A percentile compares a stretch with the other conserved stretches of the same genome.
These are phyloP conservation scores for Pangasius macronema DNA, from an alignment of 2,797 vertebrate genomes.

Conservation along the genomic window DNA sequence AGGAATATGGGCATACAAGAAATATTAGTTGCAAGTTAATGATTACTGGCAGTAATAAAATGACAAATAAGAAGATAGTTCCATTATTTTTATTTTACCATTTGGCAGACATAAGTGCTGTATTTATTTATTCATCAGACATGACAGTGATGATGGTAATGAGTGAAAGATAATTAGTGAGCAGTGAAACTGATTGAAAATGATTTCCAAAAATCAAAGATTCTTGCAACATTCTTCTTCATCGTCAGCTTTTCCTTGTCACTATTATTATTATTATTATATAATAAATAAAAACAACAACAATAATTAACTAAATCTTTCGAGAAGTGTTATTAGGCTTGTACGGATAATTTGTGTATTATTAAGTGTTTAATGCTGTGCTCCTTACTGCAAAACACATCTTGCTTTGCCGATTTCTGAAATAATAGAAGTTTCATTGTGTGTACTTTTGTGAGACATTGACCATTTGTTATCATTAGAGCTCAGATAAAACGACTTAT, in stretches of 20 bases:
- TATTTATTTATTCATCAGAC: neutral
- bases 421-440: slow-evolving; percentile 27
- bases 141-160: neutral
- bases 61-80: neutral
- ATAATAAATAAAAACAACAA: no score
- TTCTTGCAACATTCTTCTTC: neutral
- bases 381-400: neutral
- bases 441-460: neutral
- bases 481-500: neutral
- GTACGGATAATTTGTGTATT: no score
- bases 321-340: no score
- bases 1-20: neutral
- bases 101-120: neutral
- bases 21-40: neutral
- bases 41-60: neutral
- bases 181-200: neutral
- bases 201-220: neutral
- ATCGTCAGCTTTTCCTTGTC: no score
- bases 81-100: neutral
- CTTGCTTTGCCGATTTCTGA: neutral
- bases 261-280: neutral
- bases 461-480: slow-evolving; percentile 12
- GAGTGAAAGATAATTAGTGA: neutral
- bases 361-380: neutral
- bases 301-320: no score